Conservation (phyloP, 2,888 invertebrate genomes). For the Synanthedon myopaeformis region DNA sequence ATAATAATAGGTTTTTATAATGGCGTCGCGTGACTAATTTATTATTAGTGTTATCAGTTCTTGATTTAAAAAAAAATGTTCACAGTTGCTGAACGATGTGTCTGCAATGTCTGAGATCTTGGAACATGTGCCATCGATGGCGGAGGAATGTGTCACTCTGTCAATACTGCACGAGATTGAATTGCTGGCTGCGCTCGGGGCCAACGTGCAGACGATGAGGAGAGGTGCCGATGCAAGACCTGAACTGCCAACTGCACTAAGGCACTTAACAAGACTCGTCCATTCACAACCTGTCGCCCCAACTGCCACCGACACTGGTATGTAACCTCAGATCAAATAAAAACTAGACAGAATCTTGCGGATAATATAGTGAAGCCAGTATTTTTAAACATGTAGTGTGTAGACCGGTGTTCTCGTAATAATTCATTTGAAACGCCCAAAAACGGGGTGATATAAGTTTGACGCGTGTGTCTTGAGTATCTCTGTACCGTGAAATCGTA, state of each 20-base stretch:
- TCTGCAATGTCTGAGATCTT: slow-evolving; percentile 75
- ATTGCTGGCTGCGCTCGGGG: slow-evolving; percentile 75
- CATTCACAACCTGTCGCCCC: slow-evolving; percentile 46
- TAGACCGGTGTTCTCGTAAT: too few species aligned
- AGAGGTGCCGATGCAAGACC: slow-evolving; percentile 78
- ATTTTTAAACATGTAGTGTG: too few species aligned
- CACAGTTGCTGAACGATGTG: slow-evolving; percentile 55
- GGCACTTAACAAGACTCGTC: slow-evolving; percentile 71
- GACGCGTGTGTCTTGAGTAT: too few species aligned
- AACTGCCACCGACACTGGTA: slow-evolving; percentile 39
- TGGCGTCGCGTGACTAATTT: too few species aligned
- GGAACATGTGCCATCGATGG: slow-evolving; percentile 76
- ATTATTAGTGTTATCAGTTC: background rate
- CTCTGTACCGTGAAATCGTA: too few species aligned
- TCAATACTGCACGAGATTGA: slow-evolving; percentile 83
- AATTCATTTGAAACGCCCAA: too few species aligned
- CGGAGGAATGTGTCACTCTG: slow-evolving; percentile 77
- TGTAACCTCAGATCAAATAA: background rate
- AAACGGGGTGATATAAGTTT: too few species aligned
- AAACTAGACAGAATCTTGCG: too few species aligned
- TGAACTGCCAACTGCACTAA: slow-evolving; percentile 76
- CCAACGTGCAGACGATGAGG: slow-evolving; percentile 75
- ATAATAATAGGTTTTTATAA: too few species aligned
- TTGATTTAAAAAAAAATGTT: slow-evolving; percentile 4
- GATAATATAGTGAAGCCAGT: too few species aligned